A percentile compares a stretch with the other conserved stretches of the same genome.
Conservation (phyloP, 2,888 invertebrate genomes). For the Allacma fusca region DNA sequence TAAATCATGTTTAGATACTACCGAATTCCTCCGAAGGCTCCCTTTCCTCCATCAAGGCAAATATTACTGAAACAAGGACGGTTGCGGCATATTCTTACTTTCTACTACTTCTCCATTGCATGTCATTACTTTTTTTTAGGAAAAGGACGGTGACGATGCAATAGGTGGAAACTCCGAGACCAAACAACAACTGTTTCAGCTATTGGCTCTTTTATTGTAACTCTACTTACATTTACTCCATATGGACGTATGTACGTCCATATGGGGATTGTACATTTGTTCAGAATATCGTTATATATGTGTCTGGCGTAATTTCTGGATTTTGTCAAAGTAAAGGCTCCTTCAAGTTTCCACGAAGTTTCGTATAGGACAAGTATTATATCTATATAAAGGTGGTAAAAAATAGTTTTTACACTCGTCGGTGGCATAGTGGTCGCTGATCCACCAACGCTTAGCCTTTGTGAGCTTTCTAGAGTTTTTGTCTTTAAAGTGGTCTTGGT, state of each 20-base stretch:
- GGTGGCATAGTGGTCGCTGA: neutral
- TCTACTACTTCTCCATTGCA: neutral
- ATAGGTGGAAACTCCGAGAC: neutral
- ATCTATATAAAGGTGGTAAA: neutral
- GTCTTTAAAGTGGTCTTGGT: conserved; percentile 37
- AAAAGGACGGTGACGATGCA: neutral
- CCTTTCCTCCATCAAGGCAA: neutral
- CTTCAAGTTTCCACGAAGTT: too few species aligned
- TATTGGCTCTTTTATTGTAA: conserved; percentile 19
- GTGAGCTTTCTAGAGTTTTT: conserved; percentile 8
- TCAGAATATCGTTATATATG: too few species aligned
- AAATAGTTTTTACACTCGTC: neutral
- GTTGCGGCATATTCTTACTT: neutral
- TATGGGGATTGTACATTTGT: too few species aligned
- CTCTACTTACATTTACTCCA: neutral
- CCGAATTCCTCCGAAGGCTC: neutral
- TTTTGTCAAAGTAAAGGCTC: neutral
- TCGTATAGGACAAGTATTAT: neutral
- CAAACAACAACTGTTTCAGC: neutral
- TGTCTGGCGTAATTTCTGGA: too few species aligned
- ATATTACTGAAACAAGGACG: neutral
- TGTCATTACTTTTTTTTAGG: neutral
- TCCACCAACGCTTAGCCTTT: conserved; percentile 12
- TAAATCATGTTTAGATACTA: conserved; percentile 35
- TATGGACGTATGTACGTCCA: too few species aligned